Percentiles rank a stretch among this genome's conserved stretches.
Conservation (phyloP, 2,797 vertebrate species). For the Botia kubotai region DNA sequence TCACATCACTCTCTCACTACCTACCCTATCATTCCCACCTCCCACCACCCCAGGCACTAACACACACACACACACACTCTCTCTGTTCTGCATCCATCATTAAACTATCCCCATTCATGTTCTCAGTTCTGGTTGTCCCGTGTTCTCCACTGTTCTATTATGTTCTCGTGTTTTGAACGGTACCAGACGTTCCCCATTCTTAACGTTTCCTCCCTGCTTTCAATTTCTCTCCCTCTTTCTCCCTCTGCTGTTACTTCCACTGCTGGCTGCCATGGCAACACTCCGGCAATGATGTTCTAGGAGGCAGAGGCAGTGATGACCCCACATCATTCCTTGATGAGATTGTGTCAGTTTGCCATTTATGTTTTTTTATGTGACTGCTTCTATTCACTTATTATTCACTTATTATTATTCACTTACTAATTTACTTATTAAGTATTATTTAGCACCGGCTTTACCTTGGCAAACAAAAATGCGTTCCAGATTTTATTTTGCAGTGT, state of each 20-base stretch:
- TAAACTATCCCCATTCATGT: constrained; percentile 29
- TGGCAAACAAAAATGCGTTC: neutral
- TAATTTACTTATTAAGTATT: too few relatives aligned
- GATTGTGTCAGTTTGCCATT: constrained; percentile 24
- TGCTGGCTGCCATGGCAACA: constrained; percentile 61
- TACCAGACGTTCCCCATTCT: constrained; percentile 49
- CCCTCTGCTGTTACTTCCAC: constrained; percentile 39
- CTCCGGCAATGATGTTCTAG: constrained; percentile 45
- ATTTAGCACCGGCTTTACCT: too few relatives aligned
- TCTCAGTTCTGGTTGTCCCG: neutral
- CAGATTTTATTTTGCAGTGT: neutral
- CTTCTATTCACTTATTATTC: neutral
- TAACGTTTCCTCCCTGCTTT: constrained; percentile 32
- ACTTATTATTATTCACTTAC: too few relatives aligned
- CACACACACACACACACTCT: neutral
- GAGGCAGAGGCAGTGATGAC: constrained; percentile 35
- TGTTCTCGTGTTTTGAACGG: constrained; percentile 29
- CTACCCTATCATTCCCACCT: neutral
- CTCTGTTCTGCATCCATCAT: constrained; percentile 5
- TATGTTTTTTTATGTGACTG: neutral
- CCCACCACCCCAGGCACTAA: too few relatives aligned
- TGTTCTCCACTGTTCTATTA: constrained; percentile 52
- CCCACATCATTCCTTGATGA: constrained; percentile 28
- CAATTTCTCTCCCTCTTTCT: constrained; percentile 49
- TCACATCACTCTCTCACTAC: constrained; percentile 1